Evolutionary conservation across 1,140 invertebrate genomes (phyloP), one percentile per base, ranked within the genome.

Genomic region (Mercenaria mercenaria): DNA sequence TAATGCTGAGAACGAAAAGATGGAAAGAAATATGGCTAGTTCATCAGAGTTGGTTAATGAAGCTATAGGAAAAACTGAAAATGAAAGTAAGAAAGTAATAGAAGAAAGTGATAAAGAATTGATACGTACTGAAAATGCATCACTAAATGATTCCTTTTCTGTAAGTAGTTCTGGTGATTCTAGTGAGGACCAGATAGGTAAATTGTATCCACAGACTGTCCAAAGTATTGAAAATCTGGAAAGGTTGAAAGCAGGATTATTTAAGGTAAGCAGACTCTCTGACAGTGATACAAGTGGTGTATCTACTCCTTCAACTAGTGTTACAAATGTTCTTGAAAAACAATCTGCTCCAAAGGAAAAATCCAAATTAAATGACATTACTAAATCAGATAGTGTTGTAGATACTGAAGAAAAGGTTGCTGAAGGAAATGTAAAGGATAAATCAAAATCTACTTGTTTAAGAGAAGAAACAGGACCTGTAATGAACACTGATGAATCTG

Each of bases 211-310:
- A 50, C 56, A 69, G 11, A 29, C 23, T 74, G 41, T 32, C 0
- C 32, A 74, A 74, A 85, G 82, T 74, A 74, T 85, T 72, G 82
- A 85, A 37, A 85, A 85, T 43, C 11, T 85, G 61, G 61, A 72
- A 23, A 69, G 82, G 52, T 13, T 85, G 23, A 26, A 47, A 34
- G 10, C 39, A n/a, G 84, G 52, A 13, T 32, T 43, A 34, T 85
- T 85, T 72, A n/a, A 32, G 18, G 82, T 85, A 32, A 47, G 39
- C 32, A n/a, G 29, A 32, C 34, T 87, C 29, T 87, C 84, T 34
- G 84, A 87, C 72, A 87, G 69, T 76, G 84, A 87, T 11, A 76
- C 84, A 39, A 76, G 84, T 61, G n/a, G 43, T 77, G 13, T 37
- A 13, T 47, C 47, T n/a, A 77, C 84, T 32, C 84, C 84, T 2